A percentile compares a stretch with the other conserved stretches of the same genome.
phyloP scores from a whole-genome alignment of 2,888 invertebrate species.

The Trachelus troglodyta region DNA sequence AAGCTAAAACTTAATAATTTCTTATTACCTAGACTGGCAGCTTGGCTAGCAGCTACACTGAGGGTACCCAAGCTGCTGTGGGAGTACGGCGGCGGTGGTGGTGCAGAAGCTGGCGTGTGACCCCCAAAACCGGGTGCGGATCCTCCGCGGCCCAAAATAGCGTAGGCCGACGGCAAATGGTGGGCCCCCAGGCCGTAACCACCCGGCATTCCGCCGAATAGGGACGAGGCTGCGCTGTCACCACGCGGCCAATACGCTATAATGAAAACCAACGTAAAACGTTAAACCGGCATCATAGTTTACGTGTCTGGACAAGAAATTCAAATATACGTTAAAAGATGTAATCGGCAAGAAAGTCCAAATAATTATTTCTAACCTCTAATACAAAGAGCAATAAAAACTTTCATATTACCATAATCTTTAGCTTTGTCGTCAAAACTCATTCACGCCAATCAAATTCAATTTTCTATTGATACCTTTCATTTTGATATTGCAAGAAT shows the following conservation, averaged over 20 bases:
- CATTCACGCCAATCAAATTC: neutral
- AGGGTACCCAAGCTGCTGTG: conserved; percentile 72
- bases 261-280: conserved; percentile 45
- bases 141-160: conserved; percentile 62
- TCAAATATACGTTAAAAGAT: neutral
- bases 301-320: neutral
- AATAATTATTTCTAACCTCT: neutral
- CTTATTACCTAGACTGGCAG: conserved; percentile 81
- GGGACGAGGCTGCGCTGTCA: conserved; percentile 61
- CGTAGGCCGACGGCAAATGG: conserved; percentile 65
- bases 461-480: neutral
- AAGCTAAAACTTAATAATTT: neutral
- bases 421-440: neutral
- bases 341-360: neutral
- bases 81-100: conserved; percentile 59
- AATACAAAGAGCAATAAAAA: too few relatives aligned
- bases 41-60: conserved; percentile 87
- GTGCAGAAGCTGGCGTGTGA: conserved; percentile 57
- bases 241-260: conserved; percentile 87
- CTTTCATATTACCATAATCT: neutral
- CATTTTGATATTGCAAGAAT: neutral
- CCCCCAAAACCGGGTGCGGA: conserved; percentile 58
- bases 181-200: conserved; percentile 63
- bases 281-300: neutral
- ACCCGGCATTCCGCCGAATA: conserved; percentile 64